Evolutionary conservation across 2,113 vertebrate species (phyloP), one percentile per base, ranked within the genome.

Genomic region (Nibea albiflora): DNA sequence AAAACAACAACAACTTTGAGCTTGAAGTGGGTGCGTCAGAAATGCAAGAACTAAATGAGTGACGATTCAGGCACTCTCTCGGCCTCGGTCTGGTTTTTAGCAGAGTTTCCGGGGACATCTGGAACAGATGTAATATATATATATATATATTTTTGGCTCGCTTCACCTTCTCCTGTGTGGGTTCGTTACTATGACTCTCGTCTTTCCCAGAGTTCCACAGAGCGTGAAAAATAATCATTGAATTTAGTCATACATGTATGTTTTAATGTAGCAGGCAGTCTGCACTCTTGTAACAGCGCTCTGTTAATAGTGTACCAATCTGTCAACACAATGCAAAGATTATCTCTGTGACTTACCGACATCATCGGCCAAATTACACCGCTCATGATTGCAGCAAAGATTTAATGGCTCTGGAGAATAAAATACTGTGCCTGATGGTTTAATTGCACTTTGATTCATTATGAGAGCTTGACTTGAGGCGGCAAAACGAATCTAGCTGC

Each of bases 401-500:
- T 60, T 80, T 83, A 58, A 47, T 69, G 56, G 16, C 66, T 56
- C 28, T 54, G 57, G 46, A 80, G 57, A 68, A 63, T 60, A 65
- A 65, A 73, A 82, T 47, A 26, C 64, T 46, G 35, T 10, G 19
- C 20, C 72, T 54, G 70, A 80, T 67, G 80, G 52, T 73, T 89
- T 73, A 64, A 76, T 87, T 81, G 62, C 39, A 39, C 62, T 52
- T 76, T 68, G 56, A 78, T 89, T 76, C 70, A 80, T 85, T 28
- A 75, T 42, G 56, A 58, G 52, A 70, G 57, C 44, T 52, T 69
- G 46, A 54, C 85, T 63, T 15, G 42, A 72, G 75, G 73, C 10
- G 2, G 49, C 14, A 60, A n/a, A 82, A 68, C 16, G 15, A 22
- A 88, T 80, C 49, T 24, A 17, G 75, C 74, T 35, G 49, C 76